Percentiles rank a stretch among this genome's conserved stretches.
phyloP scores from a whole-genome alignment of 92 coral and sea anemone genomes.

The Bergia sp. region DNA sequence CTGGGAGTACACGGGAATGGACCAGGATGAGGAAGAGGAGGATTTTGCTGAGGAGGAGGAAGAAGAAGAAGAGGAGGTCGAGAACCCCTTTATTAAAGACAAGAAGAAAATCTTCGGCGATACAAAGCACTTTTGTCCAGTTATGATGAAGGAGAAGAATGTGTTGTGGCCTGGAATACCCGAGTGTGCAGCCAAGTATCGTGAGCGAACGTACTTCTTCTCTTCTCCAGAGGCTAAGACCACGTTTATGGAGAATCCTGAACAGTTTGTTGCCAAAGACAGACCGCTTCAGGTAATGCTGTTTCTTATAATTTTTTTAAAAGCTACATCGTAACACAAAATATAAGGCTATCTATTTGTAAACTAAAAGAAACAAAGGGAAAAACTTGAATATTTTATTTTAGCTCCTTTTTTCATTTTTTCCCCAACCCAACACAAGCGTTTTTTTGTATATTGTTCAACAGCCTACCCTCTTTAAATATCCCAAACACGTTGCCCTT shows the following conservation, averaged over 20 bases:
- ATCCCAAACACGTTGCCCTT: no score
- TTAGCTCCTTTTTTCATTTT: no score
- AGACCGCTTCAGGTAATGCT: conserved; percentile 79
- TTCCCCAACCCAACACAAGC: no score
- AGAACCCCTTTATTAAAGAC: conserved; percentile 81
- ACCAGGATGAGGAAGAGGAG: conserved; percentile 97
- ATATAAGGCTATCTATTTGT: no score
- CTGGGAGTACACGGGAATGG: conserved; percentile 99
- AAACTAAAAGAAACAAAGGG: no score
- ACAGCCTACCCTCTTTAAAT: no score
- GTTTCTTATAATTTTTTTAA: neutral
- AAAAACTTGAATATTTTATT: no score
- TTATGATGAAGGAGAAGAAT: conserved; percentile 84
- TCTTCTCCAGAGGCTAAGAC: conserved; percentile 78
- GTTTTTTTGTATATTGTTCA: no score
- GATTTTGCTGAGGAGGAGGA: conserved; percentile 96
- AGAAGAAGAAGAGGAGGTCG: conserved; percentile 86
- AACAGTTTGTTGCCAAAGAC: conserved; percentile 67
- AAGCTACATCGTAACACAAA: neutral
- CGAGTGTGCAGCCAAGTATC: conserved; percentile 92
- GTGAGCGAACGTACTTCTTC: conserved; percentile 91
- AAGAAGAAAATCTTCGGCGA: conserved; percentile 89
- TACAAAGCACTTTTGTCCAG: conserved; percentile 94
- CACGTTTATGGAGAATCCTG: conserved; percentile 82
- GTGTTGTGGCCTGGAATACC: conserved; percentile 89